Conservation (phyloP, 2,113 vertebrate genomes). For the zebrafish (Danio rerio) region DNA sequence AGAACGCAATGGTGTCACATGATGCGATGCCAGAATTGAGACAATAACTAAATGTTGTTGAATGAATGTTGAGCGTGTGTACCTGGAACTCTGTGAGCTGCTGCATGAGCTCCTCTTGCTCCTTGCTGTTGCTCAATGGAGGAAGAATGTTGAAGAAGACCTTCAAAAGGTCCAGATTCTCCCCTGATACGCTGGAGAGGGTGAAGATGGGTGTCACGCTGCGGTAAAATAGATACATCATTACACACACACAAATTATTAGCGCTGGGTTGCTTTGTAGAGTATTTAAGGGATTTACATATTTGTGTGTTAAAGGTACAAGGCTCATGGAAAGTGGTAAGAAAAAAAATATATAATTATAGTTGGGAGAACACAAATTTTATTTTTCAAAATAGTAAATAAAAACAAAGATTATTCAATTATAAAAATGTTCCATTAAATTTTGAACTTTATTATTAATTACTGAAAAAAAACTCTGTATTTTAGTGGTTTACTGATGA, state of each 20-base stretch:
- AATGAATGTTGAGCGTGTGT: slow-evolving; percentile 25
- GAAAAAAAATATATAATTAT: no score
- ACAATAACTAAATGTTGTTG: slow-evolving; percentile 30
- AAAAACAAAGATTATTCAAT: no score
- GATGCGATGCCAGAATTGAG: neutral
- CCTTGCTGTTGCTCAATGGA: slow-evolving; percentile 94
- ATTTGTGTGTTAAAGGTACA: neutral
- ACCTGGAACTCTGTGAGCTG: slow-evolving; percentile 96
- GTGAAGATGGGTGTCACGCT: slow-evolving; percentile 96
- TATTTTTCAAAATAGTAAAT: no score
- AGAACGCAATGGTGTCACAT: neutral
- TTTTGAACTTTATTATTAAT: no score
- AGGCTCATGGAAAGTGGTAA: neutral
- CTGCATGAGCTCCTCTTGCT: slow-evolving; percentile 97
- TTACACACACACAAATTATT: neutral
- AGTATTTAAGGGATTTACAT: neutral
- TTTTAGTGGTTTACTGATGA: no score
- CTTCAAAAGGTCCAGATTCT: slow-evolving; percentile 91
- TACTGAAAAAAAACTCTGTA: no score
- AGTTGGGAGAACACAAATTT: no score
- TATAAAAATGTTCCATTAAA: no score
- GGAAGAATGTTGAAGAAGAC: slow-evolving; percentile 94
- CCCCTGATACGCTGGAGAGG: slow-evolving; percentile 91
- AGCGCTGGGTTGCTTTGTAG: neutral
- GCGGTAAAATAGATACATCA: slow-evolving; percentile 44